Evolutionary conservation across 1,140 invertebrate species (phyloP).

Genomic region (Drosophila nikananu): DNA sequence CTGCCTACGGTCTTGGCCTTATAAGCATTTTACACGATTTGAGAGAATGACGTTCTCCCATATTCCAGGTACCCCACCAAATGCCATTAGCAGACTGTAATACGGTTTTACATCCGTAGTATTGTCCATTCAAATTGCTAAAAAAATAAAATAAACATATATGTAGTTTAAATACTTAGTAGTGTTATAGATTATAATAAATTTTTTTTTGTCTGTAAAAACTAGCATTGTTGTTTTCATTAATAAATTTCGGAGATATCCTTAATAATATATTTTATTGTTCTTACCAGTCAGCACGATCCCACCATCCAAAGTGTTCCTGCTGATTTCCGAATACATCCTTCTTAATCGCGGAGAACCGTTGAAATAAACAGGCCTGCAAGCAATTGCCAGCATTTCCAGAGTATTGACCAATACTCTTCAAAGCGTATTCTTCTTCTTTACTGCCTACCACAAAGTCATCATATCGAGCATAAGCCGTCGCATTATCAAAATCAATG

Average conservation of each 20-base stretch:
- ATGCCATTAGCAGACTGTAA: not conserved
- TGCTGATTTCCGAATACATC: too few relatives aligned
- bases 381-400: not conserved
- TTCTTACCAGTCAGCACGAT: not conserved
- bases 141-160: not conserved
- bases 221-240: too few relatives aligned
- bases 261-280: not conserved
- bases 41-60: not conserved
- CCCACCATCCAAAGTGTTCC: not conserved
- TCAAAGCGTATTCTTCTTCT: not conserved
- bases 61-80: constrained; percentile 7
- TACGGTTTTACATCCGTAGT: not conserved
- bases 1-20: not conserved
- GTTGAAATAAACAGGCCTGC: fast-evolving
- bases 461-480: not conserved
- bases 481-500: constrained; percentile 10
- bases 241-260: not conserved
- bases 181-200: not conserved
- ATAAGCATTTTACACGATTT: constrained; percentile 17
- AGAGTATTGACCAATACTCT: not conserved
- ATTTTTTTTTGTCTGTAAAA: not conserved
- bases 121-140: constrained; percentile 4
- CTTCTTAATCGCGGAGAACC: too few relatives aligned
- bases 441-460: not conserved
- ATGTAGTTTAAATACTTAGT: not conserved